Conservation (phyloP, 2,113 vertebrate species). For the Gymnorhina tibicen region DNA sequence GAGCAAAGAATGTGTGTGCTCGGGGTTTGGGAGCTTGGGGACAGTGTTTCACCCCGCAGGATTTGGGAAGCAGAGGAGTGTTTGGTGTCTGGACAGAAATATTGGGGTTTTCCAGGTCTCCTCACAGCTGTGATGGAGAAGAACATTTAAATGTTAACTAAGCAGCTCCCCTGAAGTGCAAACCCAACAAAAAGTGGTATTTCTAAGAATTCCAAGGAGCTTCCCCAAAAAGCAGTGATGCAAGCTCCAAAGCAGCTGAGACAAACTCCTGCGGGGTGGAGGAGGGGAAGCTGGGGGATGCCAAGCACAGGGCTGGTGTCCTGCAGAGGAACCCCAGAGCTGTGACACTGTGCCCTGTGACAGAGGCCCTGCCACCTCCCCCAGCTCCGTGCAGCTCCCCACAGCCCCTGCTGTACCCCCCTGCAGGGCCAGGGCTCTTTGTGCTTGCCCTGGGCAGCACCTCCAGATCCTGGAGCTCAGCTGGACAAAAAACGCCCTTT, state of each 20-base stretch:
- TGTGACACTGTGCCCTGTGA: background rate
- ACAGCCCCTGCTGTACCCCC: background rate
- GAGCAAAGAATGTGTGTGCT: accelerated
- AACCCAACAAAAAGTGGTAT: background rate
- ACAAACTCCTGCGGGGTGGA: accelerated
- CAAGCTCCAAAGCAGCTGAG: background rate
- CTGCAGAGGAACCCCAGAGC: background rate
- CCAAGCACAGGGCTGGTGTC: background rate
- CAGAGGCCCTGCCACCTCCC: background rate
- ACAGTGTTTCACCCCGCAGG: accelerated
- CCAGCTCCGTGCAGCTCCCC: background rate
- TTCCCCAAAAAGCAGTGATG: background rate
- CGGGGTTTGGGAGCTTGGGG: background rate
- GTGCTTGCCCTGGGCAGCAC: background rate
- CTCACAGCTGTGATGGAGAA: background rate
- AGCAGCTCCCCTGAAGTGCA: background rate
- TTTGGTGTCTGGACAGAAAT: background rate
- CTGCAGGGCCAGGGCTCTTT: accelerated
- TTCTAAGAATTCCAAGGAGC: background rate
- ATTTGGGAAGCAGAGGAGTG: background rate
- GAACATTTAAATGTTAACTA: background rate
- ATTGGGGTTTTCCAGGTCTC: background rate
- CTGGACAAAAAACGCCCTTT: background rate
- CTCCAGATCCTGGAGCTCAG: background rate
- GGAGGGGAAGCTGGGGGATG: background rate